These are phyloP conservation scores for Homarus gammarus DNA, from an alignment of 2,888 invertebrate species.

Conservation along the genomic window DNA sequence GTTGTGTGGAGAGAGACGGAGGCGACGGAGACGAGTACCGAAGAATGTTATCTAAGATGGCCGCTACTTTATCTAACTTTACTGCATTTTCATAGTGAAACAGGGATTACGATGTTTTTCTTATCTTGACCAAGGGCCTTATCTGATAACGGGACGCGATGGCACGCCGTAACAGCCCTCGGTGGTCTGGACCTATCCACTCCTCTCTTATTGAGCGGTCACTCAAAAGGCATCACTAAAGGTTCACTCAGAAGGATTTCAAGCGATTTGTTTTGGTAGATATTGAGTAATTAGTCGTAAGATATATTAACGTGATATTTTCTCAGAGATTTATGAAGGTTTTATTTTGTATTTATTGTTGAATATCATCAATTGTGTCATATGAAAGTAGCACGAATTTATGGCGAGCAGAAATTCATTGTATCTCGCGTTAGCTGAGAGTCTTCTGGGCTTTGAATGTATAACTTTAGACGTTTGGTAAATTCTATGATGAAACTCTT, in stretches of 20 bases:
- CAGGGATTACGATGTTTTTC: constrained; percentile 62
- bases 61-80: constrained; percentile 54
- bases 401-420: no score
- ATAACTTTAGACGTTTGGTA: no score
- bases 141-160: constrained; percentile 57
- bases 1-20: neutral
- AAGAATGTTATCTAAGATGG: constrained; percentile 56
- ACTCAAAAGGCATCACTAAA: no score
- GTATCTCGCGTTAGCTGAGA: no score
- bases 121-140: constrained; percentile 53
- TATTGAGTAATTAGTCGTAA: neutral
- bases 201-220: neutral
- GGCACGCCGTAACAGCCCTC: constrained; percentile 27
- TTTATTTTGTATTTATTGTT: no score
- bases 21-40: constrained; percentile 13
- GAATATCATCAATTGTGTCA: no score
- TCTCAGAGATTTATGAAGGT: no score
- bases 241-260: no score
- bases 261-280: no score
- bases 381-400: no score
- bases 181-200: neutral
- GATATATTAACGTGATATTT: neutral
- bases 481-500: no score
- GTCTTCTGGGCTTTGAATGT: no score
- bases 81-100: constrained; percentile 67